Base-by-base conservation (phyloP, 2,797 vertebrate genomes). In the Acanthiza pusilla region DNA sequence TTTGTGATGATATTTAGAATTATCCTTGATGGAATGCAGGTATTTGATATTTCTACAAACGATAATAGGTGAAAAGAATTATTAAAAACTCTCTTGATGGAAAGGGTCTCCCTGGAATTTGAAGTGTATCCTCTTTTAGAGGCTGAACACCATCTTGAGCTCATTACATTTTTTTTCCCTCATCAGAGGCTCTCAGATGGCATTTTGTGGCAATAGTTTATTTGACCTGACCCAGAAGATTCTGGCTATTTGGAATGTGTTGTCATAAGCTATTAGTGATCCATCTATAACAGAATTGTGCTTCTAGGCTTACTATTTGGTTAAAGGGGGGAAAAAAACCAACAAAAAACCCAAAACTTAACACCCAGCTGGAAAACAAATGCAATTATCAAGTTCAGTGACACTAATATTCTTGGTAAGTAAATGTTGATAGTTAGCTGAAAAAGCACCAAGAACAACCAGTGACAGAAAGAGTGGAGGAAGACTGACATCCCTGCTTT, bases 211-310 rank as follows among this genome's bases (percentile, higher is more conserved):
- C 86, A 95, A 53, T 88, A 93, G 92, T 96, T 96, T 96, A 74
- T 95, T 95, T 97, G 86, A 96, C 93, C 94, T 58, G 84, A 93
- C 94, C 88, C 48, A 94, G 42, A 87, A 92, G 90, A 95, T 91
- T 93, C 88, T 93, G 80, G 23, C 77, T 80, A 85, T 88, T 93
- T 93, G 78, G 57, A 86, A 74, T 77, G 77, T 71, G 75, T 95
- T 96, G 84, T 96, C 92, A 79, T 87, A 90, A 93, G 57, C 77
- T 87, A 94, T 95, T 96, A 91, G 74, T 36, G 60, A 30, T 93
- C 67, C 48, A 60, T 54, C 57, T 86, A 1, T 60, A 79, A 63
- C 21, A 79, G n/a, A 53, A 12, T 48, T 85, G 34, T 89, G 45
- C 71, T 62, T 94, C 40, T 76, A 73, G 85, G 48, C 80, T 89